Evolutionary conservation across 2,113 vertebrate genomes (phyloP).

Genomic region (Atlantisia rogersi): DNA sequence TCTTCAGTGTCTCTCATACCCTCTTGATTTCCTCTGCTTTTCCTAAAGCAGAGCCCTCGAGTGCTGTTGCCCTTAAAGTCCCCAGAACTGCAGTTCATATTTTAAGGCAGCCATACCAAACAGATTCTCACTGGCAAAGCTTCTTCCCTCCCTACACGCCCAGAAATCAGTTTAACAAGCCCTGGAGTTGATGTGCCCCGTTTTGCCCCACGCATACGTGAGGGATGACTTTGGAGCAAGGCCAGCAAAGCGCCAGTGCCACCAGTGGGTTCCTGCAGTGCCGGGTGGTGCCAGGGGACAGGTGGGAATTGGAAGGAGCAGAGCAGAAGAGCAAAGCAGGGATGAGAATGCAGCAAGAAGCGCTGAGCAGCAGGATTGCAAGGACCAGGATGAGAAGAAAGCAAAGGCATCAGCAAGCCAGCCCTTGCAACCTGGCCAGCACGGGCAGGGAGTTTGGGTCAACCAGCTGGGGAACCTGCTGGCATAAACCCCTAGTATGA

Average conservation of each 20-base stretch:
- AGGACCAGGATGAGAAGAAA: not conserved
- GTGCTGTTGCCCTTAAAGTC: not conserved
- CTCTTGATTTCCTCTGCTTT: not conserved
- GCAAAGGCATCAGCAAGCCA: not conserved
- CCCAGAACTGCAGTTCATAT: not conserved
- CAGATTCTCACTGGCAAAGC: not conserved
- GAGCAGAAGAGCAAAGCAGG: not conserved
- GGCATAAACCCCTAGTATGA: no score
- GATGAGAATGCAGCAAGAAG: not conserved
- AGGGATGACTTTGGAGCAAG: not conserved
- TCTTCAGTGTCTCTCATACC: not conserved
- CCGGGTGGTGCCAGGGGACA: fast-evolving
- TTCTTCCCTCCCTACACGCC: not conserved
- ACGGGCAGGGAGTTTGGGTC: no score
- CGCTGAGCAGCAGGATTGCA: not conserved
- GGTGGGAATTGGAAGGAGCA: fast-evolving
- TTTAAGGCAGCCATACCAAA: not conserved
- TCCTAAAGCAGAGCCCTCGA: not conserved
- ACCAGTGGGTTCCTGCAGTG: fast-evolving
- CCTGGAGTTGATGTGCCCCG: not conserved
- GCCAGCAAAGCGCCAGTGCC: fast-evolving
- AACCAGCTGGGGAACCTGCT: no score
- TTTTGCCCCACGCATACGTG: not conserved
- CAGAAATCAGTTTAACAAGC: not conserved
- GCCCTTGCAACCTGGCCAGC: not conserved